These are phyloP conservation scores for Dipodomys ordii DNA, from an alignment of 2,113 vertebrate genomes.

Conservation along the genomic window DNA sequence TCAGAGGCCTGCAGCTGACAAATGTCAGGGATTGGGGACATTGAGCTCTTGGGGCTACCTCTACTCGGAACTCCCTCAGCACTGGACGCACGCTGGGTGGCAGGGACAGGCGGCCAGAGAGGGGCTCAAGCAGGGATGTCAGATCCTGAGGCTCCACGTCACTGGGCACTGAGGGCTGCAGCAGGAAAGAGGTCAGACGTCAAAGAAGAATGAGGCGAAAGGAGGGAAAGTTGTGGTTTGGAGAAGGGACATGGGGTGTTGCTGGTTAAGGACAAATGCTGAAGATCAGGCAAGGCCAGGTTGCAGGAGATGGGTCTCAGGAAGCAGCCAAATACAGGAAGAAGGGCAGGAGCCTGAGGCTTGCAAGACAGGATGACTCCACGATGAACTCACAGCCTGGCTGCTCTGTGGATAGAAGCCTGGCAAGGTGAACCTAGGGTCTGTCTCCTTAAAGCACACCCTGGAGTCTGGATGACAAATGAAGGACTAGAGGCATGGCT, in stretches of 20 bases:
- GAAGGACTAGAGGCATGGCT: no score
- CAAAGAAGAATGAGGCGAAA: not conserved
- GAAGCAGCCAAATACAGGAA: not conserved
- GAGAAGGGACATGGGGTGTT: not conserved
- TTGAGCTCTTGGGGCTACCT: conserved; percentile 83
- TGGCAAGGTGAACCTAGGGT: not conserved
- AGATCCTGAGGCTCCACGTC: conserved; percentile 92
- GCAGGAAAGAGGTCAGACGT: not conserved
- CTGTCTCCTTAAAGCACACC: not conserved
- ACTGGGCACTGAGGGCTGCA: conserved; percentile 90
- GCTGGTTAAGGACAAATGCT: not conserved
- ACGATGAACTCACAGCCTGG: not conserved
- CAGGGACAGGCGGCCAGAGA: conserved; percentile 87
- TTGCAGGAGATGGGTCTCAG: not conserved
- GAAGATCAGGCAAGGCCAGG: not conserved
- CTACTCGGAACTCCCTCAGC: conserved; percentile 94
- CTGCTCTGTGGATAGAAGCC: not conserved
- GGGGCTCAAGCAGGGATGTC: conserved; percentile 82
- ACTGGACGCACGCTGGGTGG: conserved; percentile 91
- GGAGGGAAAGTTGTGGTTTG: not conserved
- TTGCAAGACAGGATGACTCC: not conserved
- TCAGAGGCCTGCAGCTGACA: not conserved
- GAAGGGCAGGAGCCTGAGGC: not conserved
- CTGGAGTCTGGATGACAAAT: not conserved
- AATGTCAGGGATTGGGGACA: not conserved